phyloP scores from a whole-genome alignment of 2,113 vertebrate genomes.

The Dolichallabes microphthalmus region DNA sequence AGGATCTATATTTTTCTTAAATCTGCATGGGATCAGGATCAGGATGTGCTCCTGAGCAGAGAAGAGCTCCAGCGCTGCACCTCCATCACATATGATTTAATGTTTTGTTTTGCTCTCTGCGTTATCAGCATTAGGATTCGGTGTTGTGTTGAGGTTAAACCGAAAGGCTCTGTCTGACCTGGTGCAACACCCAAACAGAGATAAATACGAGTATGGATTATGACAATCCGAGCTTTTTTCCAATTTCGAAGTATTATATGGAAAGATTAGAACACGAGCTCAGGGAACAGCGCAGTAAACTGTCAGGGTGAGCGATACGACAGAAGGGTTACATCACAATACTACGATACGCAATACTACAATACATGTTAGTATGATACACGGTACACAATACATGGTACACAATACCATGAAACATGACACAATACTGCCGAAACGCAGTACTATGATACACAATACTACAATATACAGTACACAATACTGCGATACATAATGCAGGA shows the following conservation, averaged over 20 bases:
- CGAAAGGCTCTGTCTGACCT: conserved; percentile 11
- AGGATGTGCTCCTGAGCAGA: neutral
- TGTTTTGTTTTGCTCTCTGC: neutral
- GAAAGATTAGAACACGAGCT: neutral
- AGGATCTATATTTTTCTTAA: conserved; percentile 29
- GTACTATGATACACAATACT: too few relatives aligned
- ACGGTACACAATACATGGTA: too few relatives aligned
- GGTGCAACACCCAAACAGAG: neutral
- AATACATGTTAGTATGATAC: neutral
- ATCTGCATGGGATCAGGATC: neutral
- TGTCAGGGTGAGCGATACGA: neutral
- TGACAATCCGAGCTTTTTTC: neutral
- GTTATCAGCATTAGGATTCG: neutral
- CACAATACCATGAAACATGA: too few relatives aligned
- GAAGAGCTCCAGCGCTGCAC: too few relatives aligned
- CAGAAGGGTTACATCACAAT: neutral
- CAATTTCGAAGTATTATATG: too few relatives aligned
- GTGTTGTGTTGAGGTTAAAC: neutral
- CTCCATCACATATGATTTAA: neutral
- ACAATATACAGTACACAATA: too few relatives aligned
- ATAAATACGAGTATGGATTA: neutral
- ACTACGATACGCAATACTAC: neutral
- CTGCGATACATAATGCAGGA: too few relatives aligned
- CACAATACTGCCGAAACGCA: too few relatives aligned
- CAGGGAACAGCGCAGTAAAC: neutral